phyloP scores from a whole-genome alignment of 2,888 invertebrate species.

The Caenorhabditis imperialis region DNA sequence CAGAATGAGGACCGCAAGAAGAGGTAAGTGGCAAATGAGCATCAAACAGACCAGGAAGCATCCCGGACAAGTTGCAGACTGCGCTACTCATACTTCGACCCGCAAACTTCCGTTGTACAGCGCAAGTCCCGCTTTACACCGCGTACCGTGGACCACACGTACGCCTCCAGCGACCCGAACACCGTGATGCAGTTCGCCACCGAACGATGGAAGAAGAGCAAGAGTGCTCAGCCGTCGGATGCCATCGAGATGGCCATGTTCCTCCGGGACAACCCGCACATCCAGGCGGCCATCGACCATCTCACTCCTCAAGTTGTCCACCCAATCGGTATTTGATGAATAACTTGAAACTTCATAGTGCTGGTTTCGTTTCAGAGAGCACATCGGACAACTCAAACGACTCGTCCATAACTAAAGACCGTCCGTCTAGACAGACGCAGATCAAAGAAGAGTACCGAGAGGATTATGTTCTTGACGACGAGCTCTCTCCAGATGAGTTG shows the following conservation, averaged over 20 bases:
- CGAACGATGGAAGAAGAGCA: constrained; percentile 68
- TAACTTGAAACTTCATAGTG: background rate
- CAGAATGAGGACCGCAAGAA: constrained; percentile 66
- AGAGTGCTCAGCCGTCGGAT: constrained; percentile 68
- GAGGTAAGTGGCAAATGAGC: constrained; percentile 31
- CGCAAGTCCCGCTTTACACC: constrained; percentile 66
- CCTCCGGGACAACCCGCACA: constrained; percentile 68
- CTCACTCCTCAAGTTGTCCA: constrained; percentile 26
- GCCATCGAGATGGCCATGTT: constrained; percentile 75
- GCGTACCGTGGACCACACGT: constrained; percentile 63
- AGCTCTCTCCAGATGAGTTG: constrained; percentile 60
- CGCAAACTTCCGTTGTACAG: constrained; percentile 76
- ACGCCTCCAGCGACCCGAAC: constrained; percentile 59
- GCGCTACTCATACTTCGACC: constrained; percentile 71
- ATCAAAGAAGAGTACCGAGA: constrained; percentile 52
- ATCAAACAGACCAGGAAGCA: background rate
- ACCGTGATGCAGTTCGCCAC: constrained; percentile 70
- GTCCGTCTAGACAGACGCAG: constrained; percentile 31
- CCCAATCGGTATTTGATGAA: constrained; percentile 11
- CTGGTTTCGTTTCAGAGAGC: constrained; percentile 24
- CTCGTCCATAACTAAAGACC: constrained; percentile 21
- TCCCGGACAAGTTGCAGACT: constrained; percentile 39
- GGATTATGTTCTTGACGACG: constrained; percentile 68
- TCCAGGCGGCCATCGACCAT: constrained; percentile 67
- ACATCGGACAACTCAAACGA: constrained; percentile 48